Evolutionary conservation across 2,797 vertebrate genomes (phyloP).

Genomic region (Galago senegalensis): DNA sequence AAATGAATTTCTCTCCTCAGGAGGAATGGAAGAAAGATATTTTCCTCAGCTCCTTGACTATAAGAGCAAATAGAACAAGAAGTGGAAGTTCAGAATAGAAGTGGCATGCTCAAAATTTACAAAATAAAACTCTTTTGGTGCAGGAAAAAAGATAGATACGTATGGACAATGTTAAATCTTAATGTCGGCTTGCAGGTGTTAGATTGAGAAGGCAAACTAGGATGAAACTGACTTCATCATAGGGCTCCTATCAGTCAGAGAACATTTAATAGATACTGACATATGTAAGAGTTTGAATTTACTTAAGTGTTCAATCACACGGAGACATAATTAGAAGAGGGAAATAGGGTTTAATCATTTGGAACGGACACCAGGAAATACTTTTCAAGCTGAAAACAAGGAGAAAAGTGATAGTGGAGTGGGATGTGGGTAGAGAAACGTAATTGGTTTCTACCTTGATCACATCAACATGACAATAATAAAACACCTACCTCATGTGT

Average conservation of each 20-base stretch:
- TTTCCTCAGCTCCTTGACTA: neutral
- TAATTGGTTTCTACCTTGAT: neutral
- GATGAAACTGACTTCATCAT: neutral
- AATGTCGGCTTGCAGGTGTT: neutral
- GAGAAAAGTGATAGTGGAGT: neutral
- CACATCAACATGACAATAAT: neutral
- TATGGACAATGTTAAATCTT: neutral
- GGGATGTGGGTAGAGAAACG: neutral
- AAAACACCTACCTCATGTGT: neutral
- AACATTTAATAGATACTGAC: neutral
- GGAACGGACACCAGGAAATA: neutral
- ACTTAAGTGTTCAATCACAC: neutral
- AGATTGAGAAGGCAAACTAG: neutral
- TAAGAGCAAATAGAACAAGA: neutral
- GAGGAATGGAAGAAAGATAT: neutral
- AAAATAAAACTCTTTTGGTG: no score
- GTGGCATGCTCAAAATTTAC: neutral
- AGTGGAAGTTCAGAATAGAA: neutral
- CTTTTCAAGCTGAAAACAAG: neutral
- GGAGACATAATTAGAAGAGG: neutral
- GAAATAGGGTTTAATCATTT: neutral
- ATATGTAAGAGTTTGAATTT: neutral
- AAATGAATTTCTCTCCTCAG: constrained; percentile 25
- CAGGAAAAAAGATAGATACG: neutral
- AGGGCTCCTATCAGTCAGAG: neutral